phyloP scores from a whole-genome alignment of 2,113 vertebrate species.

The Pseudolaguvia tuberculata region DNA sequence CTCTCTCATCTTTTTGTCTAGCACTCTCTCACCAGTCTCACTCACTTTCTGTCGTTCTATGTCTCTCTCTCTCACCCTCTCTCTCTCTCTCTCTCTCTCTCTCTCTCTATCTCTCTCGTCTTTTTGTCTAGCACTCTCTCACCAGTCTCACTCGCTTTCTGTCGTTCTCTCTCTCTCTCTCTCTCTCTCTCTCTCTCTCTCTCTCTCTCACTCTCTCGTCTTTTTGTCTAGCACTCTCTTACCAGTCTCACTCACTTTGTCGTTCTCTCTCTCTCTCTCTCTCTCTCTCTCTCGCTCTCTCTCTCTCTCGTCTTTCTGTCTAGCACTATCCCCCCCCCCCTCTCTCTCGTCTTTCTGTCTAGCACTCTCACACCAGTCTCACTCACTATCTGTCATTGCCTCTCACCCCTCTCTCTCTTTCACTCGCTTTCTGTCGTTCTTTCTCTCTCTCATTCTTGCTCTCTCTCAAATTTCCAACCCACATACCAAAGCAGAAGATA shows the following conservation, averaged over 20 bases:
- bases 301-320: background rate
- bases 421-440: too few species aligned
- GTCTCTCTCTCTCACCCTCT: slow-evolving; percentile 5
- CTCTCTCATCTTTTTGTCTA: slow-evolving; percentile 3
- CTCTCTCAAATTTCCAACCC: slow-evolving; percentile 1
- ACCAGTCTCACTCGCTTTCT: background rate
- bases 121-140: too few species aligned
- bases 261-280: background rate
- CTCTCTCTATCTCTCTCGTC: too few species aligned
- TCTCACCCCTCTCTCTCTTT: background rate
- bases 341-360: background rate
- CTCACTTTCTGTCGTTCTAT: background rate
- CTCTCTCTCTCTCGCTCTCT: slow-evolving; percentile 21
- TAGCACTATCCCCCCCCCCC: background rate
- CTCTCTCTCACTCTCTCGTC: background rate
- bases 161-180: background rate
- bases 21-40: slow-evolving; percentile 2
- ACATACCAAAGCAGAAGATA: slow-evolving; percentile 1
- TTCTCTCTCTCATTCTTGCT: background rate
- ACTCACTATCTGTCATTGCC: too few species aligned
- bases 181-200: slow-evolving; percentile 9
- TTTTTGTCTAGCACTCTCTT: background rate
- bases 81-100: too few species aligned
- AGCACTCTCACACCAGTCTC: too few species aligned
- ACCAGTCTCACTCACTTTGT: background rate